Base-by-base conservation (phyloP, 2,888 invertebrate species). In the Cybosia mesomella region DNA sequence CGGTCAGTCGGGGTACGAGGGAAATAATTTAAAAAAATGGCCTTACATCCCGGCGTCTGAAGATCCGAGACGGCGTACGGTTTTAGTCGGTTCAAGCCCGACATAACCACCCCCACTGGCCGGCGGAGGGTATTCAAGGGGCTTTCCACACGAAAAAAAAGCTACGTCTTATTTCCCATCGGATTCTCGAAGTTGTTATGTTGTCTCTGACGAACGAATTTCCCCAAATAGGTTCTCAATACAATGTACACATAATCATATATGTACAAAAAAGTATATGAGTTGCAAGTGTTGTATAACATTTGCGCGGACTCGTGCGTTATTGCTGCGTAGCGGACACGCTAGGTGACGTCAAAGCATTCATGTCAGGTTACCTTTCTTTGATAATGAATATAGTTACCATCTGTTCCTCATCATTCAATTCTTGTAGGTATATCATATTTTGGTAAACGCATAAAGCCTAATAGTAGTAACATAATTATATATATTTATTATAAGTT, bases 261-360 rank as follows among this genome's bases (percentile, higher is more conserved):
- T n/a, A n/a, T n/a, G n/a, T 49, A 49, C 49, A n/a, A 49, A 49
- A n/a, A 49, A 18, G 9, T n/a, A 8, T 49, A 59, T 36, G 34
- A 36, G 22, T 59, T 59, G 58, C 58, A 59, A 21, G 22, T 59
- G 18, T 59, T 24, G 59, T 49, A 49, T 24, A 59, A 39, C 59
- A 59, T 39, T 22, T 59, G 36, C 39, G 22, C 34, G 22, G 36
- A 39, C 59, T 15, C 39, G 22, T 24, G 22, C 22, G 39, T 59
- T 59, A 36, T 59, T 22, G 15, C 39, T 59, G 59, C 39, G 22
- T 22, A 39, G 36, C 39, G 39, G 15, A 39, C 59, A 59, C 39
- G 59, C 39, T 59, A 39, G 39, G 18, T 59, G 36, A 59, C 59
- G 59, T 59, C 59, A 59, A 18, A 22, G 22, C 39, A 39, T 21